Base-by-base conservation (phyloP, 2,113 vertebrate genomes). In the Procapra przewalskii region DNA sequence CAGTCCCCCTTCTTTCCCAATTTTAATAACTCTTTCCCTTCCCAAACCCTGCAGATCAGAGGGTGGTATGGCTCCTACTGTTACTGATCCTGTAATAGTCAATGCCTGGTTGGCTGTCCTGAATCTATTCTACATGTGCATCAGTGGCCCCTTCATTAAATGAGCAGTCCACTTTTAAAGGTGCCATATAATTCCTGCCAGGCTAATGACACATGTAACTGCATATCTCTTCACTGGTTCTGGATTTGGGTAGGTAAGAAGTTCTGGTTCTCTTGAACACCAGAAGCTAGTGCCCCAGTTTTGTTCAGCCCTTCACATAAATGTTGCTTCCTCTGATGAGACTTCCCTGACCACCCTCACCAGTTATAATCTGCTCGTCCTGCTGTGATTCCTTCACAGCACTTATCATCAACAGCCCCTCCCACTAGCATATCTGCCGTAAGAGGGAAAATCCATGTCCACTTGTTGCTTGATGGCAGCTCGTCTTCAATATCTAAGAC, bases 51-150 rank as follows among this genome's bases (percentile, higher is more conserved):
- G 2, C 31, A 90, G 33, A 29, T 11, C 8, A 75, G 3, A 36
- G 40, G 13, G 8, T 33, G 15, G 6, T 43, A 29, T 54, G 60
- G 7, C 15, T 29, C 89, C 27, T 0, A 1, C 7, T 48, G 0
- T 15, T 83, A 21, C 31, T 7, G 40, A 7, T 57, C 54, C 29
- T 59, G 3, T 54, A 40, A 7, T 57, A 14, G 8, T n/a, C 23
- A 89, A 17, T 8, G 3, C 15, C 4, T 62, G n/a, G 6, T 31
- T 77, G 33, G 3, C 27, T 82, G 6, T 91, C 27, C 33, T 87
- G n/a, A 89, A 57, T 23, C 2, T 27, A 31, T 17, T 48, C 11
- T 59, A 29, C 3, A 43, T 7, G 6, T 91, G 62, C 96, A 16
- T 48, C 62, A 87, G 67, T 9, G 40, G 50, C 48, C 3, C 3